Evolutionary conservation across 1,140 invertebrate species (phyloP), one percentile per base, ranked within the genome.

Genomic region (Zeugodacus cucurbitae): DNA sequence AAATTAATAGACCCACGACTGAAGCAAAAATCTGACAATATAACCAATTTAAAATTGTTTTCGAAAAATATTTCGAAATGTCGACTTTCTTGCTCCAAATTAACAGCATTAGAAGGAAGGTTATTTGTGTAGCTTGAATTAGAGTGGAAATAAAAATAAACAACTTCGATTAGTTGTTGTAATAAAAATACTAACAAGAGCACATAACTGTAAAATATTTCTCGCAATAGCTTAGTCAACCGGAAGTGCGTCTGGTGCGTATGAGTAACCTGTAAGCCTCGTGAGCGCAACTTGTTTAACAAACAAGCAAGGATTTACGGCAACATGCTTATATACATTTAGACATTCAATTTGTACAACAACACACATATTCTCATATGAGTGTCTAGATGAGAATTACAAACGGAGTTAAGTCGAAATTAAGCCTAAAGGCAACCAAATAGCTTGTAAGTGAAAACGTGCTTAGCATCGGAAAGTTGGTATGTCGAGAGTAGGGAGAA

Each of bases 401-500:
- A 62, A 2, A 89, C 86, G 87, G 89, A 89, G 87, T 89, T 90
- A 90, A 88, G 87, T 88, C 29, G 48, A 62, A 64, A 89, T 89
- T 88, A 86, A 59, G 87, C 88, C 44, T 57, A 85, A 48, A 86
- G 88, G 14, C 59, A 78, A 44, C 89, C 41, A 90, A 91, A 91
- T 91, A 88, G 88, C 91, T 89, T 91, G 90, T 91, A 92, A 90
- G 88, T 88, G 37, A 32, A 90, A 90, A 91, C 90, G 89, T 91
- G 91, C 48, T 87, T 89, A 88, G 91, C 90, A 92, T 92, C 92
- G 91, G 20, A 41, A 37, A 37, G 14, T 22, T 41, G 67, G 5
- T 2, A 26, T 54, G 14, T 54, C 26, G 11, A 29, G 29, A 70
- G 17, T 5, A 74, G 20, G 6, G 20, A 8, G 34, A 34, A 67